phyloP scores from a whole-genome alignment of 2,888 invertebrate species.

The Hydropsyche betteni region DNA sequence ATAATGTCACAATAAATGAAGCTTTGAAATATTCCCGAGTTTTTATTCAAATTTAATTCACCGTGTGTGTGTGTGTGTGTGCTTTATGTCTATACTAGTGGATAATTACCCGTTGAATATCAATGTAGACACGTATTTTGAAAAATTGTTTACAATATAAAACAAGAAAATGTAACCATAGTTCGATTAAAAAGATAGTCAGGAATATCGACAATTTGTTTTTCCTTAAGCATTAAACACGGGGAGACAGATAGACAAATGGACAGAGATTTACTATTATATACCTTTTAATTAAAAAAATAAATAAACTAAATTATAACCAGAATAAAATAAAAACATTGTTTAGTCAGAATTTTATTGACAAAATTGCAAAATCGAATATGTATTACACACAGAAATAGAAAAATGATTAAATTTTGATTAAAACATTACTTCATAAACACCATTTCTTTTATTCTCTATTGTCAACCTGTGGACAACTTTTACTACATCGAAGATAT shows the following conservation, averaged over 20 bases:
- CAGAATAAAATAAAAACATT: neutral
- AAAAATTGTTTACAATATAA: neutral
- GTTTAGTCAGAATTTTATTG: conserved; percentile 1
- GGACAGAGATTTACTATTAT: no score
- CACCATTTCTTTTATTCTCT: neutral
- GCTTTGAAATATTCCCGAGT: conserved; percentile 13
- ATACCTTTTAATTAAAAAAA: no score
- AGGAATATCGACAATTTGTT: no score
- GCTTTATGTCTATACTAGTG: no score
- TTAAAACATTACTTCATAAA: neutral
- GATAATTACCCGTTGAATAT: neutral
- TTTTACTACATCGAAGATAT: neutral
- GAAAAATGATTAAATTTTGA: neutral
- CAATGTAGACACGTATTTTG: neutral
- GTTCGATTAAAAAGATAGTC: neutral
- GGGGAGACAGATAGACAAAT: no score
- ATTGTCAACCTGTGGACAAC: neutral
- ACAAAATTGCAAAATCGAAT: conserved; percentile 9
- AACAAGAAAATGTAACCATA: neutral
- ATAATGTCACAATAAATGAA: conserved; percentile 41
- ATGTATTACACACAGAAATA: neutral
- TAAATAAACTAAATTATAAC: neutral
- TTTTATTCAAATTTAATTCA: conserved; percentile 12
- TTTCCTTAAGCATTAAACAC: no score
- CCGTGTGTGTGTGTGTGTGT: no score